These are phyloP conservation scores for Empidonax traillii DNA, from an alignment of 2,113 vertebrate species.

Conservation along the genomic window DNA sequence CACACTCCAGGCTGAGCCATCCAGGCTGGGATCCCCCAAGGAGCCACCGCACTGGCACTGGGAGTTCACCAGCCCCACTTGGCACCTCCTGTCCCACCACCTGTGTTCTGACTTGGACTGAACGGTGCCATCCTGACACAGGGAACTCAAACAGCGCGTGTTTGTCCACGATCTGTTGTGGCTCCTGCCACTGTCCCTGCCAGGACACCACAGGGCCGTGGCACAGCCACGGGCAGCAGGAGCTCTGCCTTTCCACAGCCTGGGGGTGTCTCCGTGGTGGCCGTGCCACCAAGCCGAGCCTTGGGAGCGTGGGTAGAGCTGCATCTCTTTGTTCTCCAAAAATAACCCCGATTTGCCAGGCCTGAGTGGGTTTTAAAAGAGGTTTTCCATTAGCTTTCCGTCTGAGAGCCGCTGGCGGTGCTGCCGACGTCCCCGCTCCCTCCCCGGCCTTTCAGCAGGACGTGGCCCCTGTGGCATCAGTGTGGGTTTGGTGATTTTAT, in stretches of 20 bases:
- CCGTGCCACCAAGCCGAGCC: neutral
- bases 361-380: constrained; percentile 26
- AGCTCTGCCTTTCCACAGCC: neutral
- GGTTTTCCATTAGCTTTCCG: neutral
- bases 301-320: neutral
- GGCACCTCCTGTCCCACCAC: neutral
- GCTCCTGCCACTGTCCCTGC: neutral
- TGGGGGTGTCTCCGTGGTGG: neutral
- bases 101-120: fast-evolving
- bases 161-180: neutral
- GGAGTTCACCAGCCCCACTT: fast-evolving
- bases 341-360: neutral
- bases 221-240: neutral
- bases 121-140: fast-evolving
- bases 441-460: neutral
- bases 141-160: neutral
- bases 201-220: fast-evolving
- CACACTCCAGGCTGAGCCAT: neutral
- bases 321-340: constrained; percentile 18
- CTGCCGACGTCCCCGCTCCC: neutral
- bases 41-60: fast-evolving
- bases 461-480: neutral
- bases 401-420: neutral
- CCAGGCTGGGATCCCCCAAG: fast-evolving
- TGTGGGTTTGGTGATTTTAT: neutral